Conservation (phyloP, 2,888 invertebrate species). For the Parascotia fuliginaria region DNA sequence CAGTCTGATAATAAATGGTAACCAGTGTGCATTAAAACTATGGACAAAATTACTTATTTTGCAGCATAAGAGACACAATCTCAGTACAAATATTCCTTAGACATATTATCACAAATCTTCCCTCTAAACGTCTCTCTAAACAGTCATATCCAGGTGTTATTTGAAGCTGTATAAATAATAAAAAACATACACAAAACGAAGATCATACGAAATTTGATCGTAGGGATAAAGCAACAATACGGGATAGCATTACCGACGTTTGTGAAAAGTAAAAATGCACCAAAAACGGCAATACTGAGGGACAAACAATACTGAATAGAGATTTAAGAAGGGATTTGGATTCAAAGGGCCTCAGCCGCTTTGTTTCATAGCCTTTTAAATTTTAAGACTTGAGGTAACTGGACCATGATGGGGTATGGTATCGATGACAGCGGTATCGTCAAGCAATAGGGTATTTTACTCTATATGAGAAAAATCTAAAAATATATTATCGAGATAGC, state of each 20-base stretch:
- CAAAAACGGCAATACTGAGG: conserved; percentile 60
- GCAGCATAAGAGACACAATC: too few species aligned
- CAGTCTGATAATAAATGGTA: too few species aligned
- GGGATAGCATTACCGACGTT: conserved; percentile 75
- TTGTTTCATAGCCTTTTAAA: conserved; percentile 78
- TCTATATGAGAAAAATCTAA: too few species aligned
- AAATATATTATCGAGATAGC: too few species aligned
- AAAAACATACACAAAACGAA: conserved; percentile 39
- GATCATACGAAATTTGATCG: conserved; percentile 69
- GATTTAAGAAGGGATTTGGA: conserved; percentile 80
- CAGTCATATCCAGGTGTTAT: conserved; percentile 25
- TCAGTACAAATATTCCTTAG: too few species aligned
- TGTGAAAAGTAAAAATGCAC: conserved; percentile 50
- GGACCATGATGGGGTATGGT: conserved; percentile 50
- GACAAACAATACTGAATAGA: conserved; percentile 75
- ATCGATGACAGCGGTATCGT: conserved; percentile 29
- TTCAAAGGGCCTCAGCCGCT: conserved; percentile 67
- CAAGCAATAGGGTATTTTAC: too few species aligned
- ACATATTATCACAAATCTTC: too few species aligned
- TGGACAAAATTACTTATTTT: too few species aligned
- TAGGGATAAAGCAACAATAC: conserved; percentile 66
- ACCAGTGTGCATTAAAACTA: too few species aligned
- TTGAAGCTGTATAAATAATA: conserved; percentile 31
- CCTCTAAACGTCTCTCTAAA: not conserved
- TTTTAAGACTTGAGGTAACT: conserved; percentile 67